Evolutionary conservation across 2,113 vertebrate species (phyloP), one percentile per base, ranked within the genome.

Genomic region (Siniperca chuatsi): DNA sequence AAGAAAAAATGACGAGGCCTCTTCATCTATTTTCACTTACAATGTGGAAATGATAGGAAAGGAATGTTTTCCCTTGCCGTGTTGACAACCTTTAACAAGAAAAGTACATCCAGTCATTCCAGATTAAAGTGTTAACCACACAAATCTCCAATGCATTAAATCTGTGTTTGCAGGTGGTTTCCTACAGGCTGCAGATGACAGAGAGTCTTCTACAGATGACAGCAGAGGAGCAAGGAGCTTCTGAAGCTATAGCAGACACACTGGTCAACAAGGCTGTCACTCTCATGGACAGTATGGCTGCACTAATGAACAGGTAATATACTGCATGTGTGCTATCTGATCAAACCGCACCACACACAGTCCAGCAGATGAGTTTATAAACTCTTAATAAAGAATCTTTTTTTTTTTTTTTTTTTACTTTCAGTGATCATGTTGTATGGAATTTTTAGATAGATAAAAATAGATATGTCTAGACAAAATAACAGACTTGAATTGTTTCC

Each of bases 201-300:
- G 87, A 93, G 35, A 54, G 57, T 35, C 88, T 96, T 66, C 87
- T 96, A 0, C 85, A 94, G 87, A 91, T 65, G 62, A 83, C 78
- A 1, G 21, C 69, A 2, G 88, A 91, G 62, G 93, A 94, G 8
- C 85, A 87, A 40, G 90, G 76, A 61, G 62, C 67, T 1, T 90
- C 77, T n/a, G 92, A 94, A 25, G 85, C 76, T 2, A 6, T 84
- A 0, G 87, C 83, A 40, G 92, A 94, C 73, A 94, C 91, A 85
- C 80, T 96, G 74, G 77, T 89, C 60, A 89, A 75, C 78, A 95
- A 81, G 79, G 89, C 92, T 0, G 79, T 92, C 46, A 40, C 81
- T 4, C 8, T 95, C 11, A 90, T 96, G 86, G 92, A 94, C 33
- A 85, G 58, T 5, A 95, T 95, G 74, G 88, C 77, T 42, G 61